These are phyloP conservation scores for Nomia melanderi DNA, from an alignment of 1,140 invertebrate genomes.

Conservation along the genomic window DNA sequence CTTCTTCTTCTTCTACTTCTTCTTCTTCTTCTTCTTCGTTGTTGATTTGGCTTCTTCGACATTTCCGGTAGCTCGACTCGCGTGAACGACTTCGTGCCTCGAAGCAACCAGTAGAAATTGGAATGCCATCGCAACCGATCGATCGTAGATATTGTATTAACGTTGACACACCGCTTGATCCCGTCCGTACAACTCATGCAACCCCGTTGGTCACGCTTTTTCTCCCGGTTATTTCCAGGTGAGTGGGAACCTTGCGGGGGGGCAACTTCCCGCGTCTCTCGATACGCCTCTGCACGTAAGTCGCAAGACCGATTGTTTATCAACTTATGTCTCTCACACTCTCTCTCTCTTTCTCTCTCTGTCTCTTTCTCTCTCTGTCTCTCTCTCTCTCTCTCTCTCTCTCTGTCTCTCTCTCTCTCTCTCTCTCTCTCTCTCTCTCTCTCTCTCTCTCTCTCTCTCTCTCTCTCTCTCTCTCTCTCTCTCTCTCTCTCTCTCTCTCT, in stretches of 20 bases:
- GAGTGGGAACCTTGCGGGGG: constrained; percentile 80
- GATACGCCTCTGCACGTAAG: constrained; percentile 78
- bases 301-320: constrained; percentile 72
- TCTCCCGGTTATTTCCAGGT: constrained; percentile 80
- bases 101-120: too few relatives aligned
- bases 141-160: neutral
- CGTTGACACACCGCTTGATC: constrained; percentile 43
- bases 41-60: too few relatives aligned
- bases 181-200: constrained; percentile 52
- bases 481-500: constrained; percentile 29
- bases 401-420: too few relatives aligned
- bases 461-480: constrained; percentile 32
- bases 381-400: too few relatives aligned
- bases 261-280: constrained; percentile 77
- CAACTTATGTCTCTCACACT: constrained; percentile 56
- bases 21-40: too few relatives aligned
- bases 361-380: neutral
- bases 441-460: neutral
- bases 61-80: too few relatives aligned
- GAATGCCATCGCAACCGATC: too few relatives aligned
- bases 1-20: too few relatives aligned
- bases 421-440: too few relatives aligned
- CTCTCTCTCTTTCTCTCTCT: constrained; percentile 34
- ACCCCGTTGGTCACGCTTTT: constrained; percentile 74
- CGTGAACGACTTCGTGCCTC: too few relatives aligned